Conservation (phyloP, 2,113 vertebrate species). For the Tupaia chinensis region DNA sequence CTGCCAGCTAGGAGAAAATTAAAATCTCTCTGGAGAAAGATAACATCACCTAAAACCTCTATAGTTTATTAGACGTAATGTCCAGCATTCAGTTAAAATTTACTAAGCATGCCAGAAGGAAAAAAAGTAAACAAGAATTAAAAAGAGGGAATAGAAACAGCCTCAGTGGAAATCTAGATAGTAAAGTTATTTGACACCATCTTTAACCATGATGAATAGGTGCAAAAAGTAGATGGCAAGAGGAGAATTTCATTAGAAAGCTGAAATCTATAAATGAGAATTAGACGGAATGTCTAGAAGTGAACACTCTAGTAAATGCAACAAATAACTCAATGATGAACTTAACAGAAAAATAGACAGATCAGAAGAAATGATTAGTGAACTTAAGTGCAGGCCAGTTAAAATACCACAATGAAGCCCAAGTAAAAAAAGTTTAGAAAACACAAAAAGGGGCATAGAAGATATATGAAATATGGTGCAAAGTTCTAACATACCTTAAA, state of each 20-base stretch:
- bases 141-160: background rate
- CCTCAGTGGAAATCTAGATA: background rate
- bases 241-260: background rate
- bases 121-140: background rate
- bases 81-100: background rate
- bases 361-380: background rate
- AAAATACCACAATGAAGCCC: constrained; percentile 12
- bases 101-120: background rate
- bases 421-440: background rate
- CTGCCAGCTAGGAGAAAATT: background rate
- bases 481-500: background rate
- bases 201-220: constrained; percentile 11
- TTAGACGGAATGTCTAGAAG: constrained; percentile 16
- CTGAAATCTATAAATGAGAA: constrained; percentile 9
- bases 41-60: background rate
- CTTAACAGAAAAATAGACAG: background rate
- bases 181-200: background rate
- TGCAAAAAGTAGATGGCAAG: background rate
- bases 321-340: background rate
- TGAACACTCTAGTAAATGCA: background rate
- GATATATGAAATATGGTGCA: background rate
- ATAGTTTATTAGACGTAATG: constrained; percentile 15
- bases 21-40: background rate
- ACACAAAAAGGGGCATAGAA: background rate
- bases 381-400: background rate